These are phyloP conservation scores for Steinernema hermaphroditum DNA, from an alignment of 2,888 invertebrate genomes.

Conservation along the genomic window DNA sequence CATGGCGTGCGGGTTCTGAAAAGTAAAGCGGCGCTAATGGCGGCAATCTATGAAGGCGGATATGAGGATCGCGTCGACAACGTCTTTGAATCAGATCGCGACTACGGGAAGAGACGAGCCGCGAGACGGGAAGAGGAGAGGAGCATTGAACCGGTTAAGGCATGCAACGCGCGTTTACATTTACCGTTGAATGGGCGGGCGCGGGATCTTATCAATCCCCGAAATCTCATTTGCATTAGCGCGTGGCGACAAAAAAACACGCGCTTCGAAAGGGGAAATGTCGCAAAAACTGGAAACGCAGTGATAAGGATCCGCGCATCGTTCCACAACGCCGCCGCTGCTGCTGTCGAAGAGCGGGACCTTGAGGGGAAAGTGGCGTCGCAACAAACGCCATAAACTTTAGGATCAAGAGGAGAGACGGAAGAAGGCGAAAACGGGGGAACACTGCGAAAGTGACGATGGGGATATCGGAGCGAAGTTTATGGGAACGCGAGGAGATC, in stretches of 20 bases:
- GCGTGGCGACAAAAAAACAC: not conserved
- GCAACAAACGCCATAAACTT: not conserved
- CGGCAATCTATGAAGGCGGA: no score
- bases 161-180: slow-evolving; percentile 22
- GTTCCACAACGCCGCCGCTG: slow-evolving; percentile 12
- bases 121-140: not conserved
- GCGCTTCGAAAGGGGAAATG: slow-evolving; percentile 27
- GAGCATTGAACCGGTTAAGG: slow-evolving; percentile 20
- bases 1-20: not conserved
- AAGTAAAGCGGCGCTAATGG: not conserved
- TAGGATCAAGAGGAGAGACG: not conserved
- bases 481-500: not conserved
- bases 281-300: slow-evolving; percentile 29
- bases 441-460: not conserved
- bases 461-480: not conserved
- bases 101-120: not conserved
- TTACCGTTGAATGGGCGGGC: slow-evolving; percentile 22
- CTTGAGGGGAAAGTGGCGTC: not conserved
- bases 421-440: not conserved
- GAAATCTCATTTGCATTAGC: slow-evolving; percentile 30
- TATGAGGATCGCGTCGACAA: no score
- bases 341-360: not conserved
- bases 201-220: slow-evolving; percentile 29
- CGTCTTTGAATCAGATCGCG: not conserved
- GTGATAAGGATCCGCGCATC: slow-evolving; percentile 27